phyloP scores from a whole-genome alignment of 1,140 invertebrate species.

The Habropoda laboriosa region DNA sequence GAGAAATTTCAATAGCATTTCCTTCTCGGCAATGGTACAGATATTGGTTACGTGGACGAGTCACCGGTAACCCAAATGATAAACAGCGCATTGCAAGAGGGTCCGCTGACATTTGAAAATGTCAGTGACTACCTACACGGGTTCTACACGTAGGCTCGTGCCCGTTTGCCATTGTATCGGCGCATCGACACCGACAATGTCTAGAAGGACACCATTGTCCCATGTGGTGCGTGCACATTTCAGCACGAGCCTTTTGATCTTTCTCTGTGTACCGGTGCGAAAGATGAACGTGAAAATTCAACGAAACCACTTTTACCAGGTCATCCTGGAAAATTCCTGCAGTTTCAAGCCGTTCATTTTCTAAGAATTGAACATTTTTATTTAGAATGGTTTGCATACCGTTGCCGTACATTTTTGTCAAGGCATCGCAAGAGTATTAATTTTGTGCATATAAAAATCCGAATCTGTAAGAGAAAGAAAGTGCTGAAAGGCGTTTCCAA shows the following conservation, averaged over 20 bases:
- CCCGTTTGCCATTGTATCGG: slow-evolving; percentile 64
- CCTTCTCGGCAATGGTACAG: slow-evolving; percentile 16
- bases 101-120: slow-evolving; percentile 76
- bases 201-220: slow-evolving; percentile 33
- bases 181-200: slow-evolving; percentile 15
- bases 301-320: too few species aligned
- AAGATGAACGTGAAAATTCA: not conserved
- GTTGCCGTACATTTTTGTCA: too few species aligned
- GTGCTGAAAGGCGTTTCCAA: too few species aligned
- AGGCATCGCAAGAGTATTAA: too few species aligned
- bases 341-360: too few species aligned
- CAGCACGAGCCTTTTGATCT: not conserved
- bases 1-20: not conserved
- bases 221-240: not conserved
- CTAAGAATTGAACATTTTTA: too few species aligned
- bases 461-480: too few species aligned
- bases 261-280: not conserved
- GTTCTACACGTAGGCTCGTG: slow-evolving; percentile 56
- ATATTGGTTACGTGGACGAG: slow-evolving; percentile 34
- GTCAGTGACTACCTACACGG: slow-evolving; percentile 74
- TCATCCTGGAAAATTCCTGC: too few species aligned
- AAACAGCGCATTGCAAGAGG: slow-evolving; percentile 67
- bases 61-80: slow-evolving; percentile 64
- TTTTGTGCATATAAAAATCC: too few species aligned
- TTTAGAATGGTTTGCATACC: too few species aligned